Evolutionary conservation across 2,797 vertebrate species (phyloP), one percentile per base, ranked within the genome.

Genomic region (Sparidentex hasta): DNA sequence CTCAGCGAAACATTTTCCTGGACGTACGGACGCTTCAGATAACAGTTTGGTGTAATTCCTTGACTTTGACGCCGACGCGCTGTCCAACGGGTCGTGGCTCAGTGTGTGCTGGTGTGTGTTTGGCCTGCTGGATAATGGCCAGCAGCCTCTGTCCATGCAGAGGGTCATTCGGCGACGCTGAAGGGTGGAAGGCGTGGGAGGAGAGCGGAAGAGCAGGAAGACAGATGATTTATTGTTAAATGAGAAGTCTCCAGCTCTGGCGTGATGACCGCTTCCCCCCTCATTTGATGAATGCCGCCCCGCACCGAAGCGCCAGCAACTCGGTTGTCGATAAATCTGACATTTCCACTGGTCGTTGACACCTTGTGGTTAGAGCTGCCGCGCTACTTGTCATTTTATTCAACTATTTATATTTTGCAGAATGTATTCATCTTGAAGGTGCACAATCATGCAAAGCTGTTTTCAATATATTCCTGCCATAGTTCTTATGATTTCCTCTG

Each of bases 141-240:
- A 83, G 52, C 17, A 3, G 55, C 21, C 25, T 86, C 59, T 20
- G 71, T 64, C 61, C 21, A 9, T 77, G 61, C 33, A 33, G 44
- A 75, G 71, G 81, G 66, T 86, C 61, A 87, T 88, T 82, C 84
- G 67, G 71, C 38, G 41, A 57, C 72, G 63, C 78, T 69, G 71
- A 65, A 50, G 46, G 86, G 76, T 41, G 41, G 85, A 86, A 77
- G 69, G 85, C 74, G 77, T 48, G 80, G 80, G 85, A 84, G 78
- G 81, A 90, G 81, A 87, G 70, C 51, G 68, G 62, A 48, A 65
- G 82, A 76, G 64, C 71, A 58, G 75, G 74, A 82, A 78, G 87
- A 92, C 81, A 71, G 90, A 88, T 38, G 72, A 91, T 83, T 83
- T 92, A 93, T 94, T 91, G 92, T 93, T 90, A 91, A 91, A 88